Evolutionary conservation across 2,888 invertebrate species (phyloP).

Genomic region (Elysia crispata): DNA sequence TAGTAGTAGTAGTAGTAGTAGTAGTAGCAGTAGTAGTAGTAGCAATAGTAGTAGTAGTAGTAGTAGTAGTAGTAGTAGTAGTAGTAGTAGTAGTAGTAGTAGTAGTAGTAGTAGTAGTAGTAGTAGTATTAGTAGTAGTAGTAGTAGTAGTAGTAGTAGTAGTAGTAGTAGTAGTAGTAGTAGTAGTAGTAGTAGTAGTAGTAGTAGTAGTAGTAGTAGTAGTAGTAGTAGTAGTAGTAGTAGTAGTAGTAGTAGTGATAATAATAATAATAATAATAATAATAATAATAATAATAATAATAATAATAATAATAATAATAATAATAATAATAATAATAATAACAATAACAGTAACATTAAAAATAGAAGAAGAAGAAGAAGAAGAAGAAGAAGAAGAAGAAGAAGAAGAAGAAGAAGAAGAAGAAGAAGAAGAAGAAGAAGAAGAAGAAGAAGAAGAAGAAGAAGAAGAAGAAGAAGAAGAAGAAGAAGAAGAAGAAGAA

Average conservation of each 20-base stretch:
- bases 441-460: not conserved
- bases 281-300: not conserved
- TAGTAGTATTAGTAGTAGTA: constrained; percentile 32
- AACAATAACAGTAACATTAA: not conserved
- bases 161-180: constrained; percentile 47
- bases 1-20: constrained; percentile 26
- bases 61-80: constrained; percentile 36
- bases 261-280: constrained; percentile 28
- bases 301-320: not conserved
- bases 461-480: not conserved
- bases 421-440: not conserved
- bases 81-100: constrained; percentile 29
- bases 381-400: not conserved
- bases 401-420: not conserved
- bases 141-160: constrained; percentile 43
- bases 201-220: constrained; percentile 56
- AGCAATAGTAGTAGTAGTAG: constrained; percentile 18
- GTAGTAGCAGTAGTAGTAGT: not conserved
- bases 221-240: constrained; percentile 19
- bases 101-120: constrained; percentile 37
- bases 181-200: constrained; percentile 50
- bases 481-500: not conserved
- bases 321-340: not conserved
- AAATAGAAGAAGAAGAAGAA: constrained; percentile 14
- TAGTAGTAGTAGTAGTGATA: not conserved